Percentiles rank a stretch among this genome's conserved stretches.
Evolutionary conservation across 2,888 invertebrate species (phyloP).

Genomic region (Troides oblongomaculatus): DNA sequence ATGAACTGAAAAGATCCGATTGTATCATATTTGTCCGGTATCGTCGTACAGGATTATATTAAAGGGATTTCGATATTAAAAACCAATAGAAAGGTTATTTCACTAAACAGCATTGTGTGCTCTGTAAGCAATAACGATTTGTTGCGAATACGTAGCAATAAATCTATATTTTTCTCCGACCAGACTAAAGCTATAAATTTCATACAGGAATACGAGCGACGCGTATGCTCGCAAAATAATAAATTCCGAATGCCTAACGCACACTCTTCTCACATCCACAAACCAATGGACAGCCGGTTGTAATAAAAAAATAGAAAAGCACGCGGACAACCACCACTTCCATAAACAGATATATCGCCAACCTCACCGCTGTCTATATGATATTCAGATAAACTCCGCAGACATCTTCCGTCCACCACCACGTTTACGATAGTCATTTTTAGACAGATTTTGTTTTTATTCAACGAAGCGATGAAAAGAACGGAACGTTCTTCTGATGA

Average conservation of each 20-base stretch:
- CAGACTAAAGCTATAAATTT: constrained; percentile 65
- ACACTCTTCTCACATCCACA: constrained; percentile 35
- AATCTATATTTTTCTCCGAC: constrained; percentile 67
- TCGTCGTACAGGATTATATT: too few species aligned
- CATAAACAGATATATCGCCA: too few species aligned
- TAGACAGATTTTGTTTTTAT: too few species aligned
- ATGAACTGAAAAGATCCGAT: too few species aligned
- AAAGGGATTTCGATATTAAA: constrained; percentile 1
- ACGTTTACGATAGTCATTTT: too few species aligned
- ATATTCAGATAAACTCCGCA: too few species aligned
- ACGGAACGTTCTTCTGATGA: too few species aligned
- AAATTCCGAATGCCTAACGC: constrained; percentile 59
- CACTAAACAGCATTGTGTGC: constrained; percentile 13
- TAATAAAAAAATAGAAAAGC: not conserved
- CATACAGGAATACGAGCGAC: constrained; percentile 53
- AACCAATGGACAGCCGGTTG: constrained; percentile 32
- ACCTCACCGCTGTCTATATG: too few species aligned
- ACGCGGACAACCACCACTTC: too few species aligned
- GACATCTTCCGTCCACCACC: too few species aligned
- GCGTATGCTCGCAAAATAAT: constrained; percentile 67
- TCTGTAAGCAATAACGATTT: constrained; percentile 54
- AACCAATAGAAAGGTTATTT: constrained; percentile 6
- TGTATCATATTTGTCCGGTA: too few species aligned
- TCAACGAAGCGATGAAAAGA: too few species aligned
- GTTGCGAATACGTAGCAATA: constrained; percentile 56